These are phyloP conservation scores for Meiosimyza platycephala DNA, from an alignment of 2,888 invertebrate species.

Conservation along the genomic window DNA sequence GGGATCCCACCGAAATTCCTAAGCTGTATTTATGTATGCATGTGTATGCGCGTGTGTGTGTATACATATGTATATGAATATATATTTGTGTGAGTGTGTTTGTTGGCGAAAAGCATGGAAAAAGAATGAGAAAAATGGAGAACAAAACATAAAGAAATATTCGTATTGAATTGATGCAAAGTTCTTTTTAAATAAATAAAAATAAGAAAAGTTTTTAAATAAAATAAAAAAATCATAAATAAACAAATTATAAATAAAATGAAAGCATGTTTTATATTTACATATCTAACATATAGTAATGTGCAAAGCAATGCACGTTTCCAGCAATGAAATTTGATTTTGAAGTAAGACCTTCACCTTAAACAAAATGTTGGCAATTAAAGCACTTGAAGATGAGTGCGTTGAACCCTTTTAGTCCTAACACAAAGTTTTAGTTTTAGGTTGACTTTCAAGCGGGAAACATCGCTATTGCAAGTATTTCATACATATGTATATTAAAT, in stretches of 20 bases:
- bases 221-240: conserved; percentile 37
- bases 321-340: no score
- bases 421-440: no score
- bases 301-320: no score
- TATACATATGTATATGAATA: not conserved
- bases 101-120: conserved; percentile 3
- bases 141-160: conserved; percentile 3
- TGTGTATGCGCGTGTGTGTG: not conserved
- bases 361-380: no score
- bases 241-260: conserved; percentile 20
- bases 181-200: conserved; percentile 23
- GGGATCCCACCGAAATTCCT: conserved; percentile 81
- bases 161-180: not conserved
- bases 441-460: no score
- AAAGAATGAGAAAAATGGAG: conserved; percentile 21
- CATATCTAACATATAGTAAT: no score
- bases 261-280: not conserved
- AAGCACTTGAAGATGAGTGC: no score
- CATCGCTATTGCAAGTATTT: no score
- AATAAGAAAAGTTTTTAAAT: conserved; percentile 17
- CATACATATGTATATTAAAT: no score
- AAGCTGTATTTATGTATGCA: conserved; percentile 68
- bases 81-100: not conserved
- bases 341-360: no score
- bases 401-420: not conserved